Base-by-base conservation (phyloP, 1,140 invertebrate species). In the Tenebrio molitor region DNA sequence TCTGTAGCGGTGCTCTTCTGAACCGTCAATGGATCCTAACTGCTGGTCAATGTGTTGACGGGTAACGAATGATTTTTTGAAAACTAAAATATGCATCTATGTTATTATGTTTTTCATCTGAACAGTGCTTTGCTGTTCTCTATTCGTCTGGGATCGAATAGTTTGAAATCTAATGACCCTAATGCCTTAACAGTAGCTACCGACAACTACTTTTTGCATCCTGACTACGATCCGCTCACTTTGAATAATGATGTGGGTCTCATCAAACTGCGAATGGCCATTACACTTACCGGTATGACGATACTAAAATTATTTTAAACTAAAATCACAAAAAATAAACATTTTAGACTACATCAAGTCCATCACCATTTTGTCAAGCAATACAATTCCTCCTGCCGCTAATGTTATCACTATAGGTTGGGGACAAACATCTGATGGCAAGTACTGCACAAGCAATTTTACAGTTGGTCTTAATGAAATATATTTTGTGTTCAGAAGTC, bases 1-100 rank as follows among this genome's bases (percentile, higher is more conserved):
- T 50, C 44, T 50, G 44, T 50, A 19, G 16, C 3, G 44, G 44
- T 21, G 44, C 44, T 21, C 44, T 50, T 50, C 15, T 50, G 4
- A 50, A 19, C 17, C 4, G 29, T 10, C 29, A 33, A 10, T 33
- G 29, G 29, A 33, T 33, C 10, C 4, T 10, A n/a, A n/a, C n/a
- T n/a, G n/a, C n/a, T n/a, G n/a, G n/a, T n/a, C n/a, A n/a, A n/a
- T n/a, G n/a, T n/a, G n/a, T n/a, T n/a, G n/a, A n/a, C n/a, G n/a
- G n/a, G n/a, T n/a, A n/a, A n/a, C n/a, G n/a, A n/a, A n/a, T 10
- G 10, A 33, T 33, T 4, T 33, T 4, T 33, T 10, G 29, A 4
- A 33, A 10, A 33, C 4, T 33, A 33, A 33, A 33, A 5, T 33
- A 33, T 33, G 29, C n/a, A n/a, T n/a, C n/a, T n/a, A n/a, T n/a